Base-by-base conservation (phyloP, 2,888 invertebrate genomes). In the Platypus cylindrus region DNA sequence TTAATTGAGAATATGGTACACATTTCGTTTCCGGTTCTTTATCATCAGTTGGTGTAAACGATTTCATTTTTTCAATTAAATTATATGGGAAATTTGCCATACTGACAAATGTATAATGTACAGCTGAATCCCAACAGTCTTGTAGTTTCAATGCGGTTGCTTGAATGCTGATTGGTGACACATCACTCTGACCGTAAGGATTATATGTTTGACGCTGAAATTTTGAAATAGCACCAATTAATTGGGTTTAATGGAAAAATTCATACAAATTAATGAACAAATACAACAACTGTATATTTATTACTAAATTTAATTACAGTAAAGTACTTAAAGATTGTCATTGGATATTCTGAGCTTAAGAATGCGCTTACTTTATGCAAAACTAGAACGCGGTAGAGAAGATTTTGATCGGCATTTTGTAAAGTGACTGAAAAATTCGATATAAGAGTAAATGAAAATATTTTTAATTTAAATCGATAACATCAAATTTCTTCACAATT, bases 1-100 rank as follows among this genome's bases (percentile, higher is more conserved):
- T 14, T n/a, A 38, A 20, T 3, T 31, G 5, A 3, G 13, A 13
- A 13, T 30, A 34, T 5, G 38, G 27, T 22, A 31, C 27, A 25
- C 38, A 38, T 5, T 11, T 29, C 11, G 18, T 13, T 13, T 24
- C 26, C 18, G 2, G n/a, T 7, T 32, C 28, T 14, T 16, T 20
- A 5, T 33, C 36, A 12, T 37, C 34, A 13, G 35, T 38, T n/a
- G 13, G 30, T 15, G 30, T 23, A 7, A 13, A 16, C n/a, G 18
- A 11, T n/a, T 8, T 23, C 5, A 32, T 20, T 29, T 25, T 23
- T 5, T 36, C 25, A 2, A 44, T 40, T 2, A 53, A 4, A 18
- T 50, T 52, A 15, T 30, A 20, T 3, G 56, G 55, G 16, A 54
- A 48, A 26, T 47, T 39, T 3, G 45, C 47, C n/a, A 55, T 22